Evolutionary conservation across 2,113 vertebrate genomes (phyloP).

Genomic region (Octodon degus): DNA sequence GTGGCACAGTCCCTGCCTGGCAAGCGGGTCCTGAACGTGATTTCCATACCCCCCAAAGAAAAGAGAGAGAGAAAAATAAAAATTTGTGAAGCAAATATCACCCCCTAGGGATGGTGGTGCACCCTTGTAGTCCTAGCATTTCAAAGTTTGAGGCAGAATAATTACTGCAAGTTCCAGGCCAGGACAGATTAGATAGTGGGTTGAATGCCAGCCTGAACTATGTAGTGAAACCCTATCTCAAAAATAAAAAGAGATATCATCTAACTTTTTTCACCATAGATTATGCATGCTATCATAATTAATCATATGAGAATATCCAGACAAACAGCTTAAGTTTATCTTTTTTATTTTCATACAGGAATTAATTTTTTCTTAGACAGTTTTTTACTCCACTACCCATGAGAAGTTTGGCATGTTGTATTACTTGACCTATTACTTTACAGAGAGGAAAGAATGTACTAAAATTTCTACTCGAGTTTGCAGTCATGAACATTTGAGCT

Average conservation of each 20-base stretch:
- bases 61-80: too few relatives aligned
- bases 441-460: neutral
- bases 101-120: neutral
- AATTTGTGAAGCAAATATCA: neutral
- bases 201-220: neutral
- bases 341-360: neutral
- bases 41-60: neutral
- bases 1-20: neutral
- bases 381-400: neutral
- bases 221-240: neutral
- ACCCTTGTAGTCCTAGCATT: neutral
- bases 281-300: neutral
- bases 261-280: neutral
- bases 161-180: neutral
- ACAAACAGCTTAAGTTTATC: neutral
- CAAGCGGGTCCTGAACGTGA: neutral
- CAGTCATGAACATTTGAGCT: neutral
- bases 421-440: neutral
- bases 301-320: neutral
- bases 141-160: neutral
- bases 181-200: neutral
- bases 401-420: neutral
- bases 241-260: neutral
- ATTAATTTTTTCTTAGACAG: neutral
- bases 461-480: slow-evolving; percentile 10